phyloP scores from a whole-genome alignment of 1,140 invertebrate genomes.

The Drosophila watanabei region DNA sequence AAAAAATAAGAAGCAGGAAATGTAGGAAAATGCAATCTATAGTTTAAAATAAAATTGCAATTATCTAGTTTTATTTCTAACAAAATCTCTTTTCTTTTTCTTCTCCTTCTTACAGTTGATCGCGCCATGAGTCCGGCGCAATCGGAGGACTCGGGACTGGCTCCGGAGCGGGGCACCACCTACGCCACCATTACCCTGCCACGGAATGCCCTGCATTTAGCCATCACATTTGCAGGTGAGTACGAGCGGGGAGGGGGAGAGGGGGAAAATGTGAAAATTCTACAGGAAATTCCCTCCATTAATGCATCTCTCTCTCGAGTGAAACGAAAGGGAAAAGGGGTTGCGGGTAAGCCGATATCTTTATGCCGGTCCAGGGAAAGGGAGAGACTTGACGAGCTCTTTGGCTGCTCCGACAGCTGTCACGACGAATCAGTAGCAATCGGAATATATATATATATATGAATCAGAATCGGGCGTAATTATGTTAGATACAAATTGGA shows the following conservation, averaged over 20 bases:
- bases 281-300: conserved; percentile 1
- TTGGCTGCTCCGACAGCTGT: conserved; percentile 56
- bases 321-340: background rate
- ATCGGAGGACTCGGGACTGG: conserved; percentile 84
- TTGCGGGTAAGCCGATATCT: conserved; percentile 31
- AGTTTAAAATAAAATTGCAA: background rate
- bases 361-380: conserved; percentile 7
- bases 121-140: conserved; percentile 85
- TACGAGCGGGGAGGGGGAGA: background rate
- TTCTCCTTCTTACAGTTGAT: conserved; percentile 66
- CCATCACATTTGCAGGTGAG: conserved; percentile 85
- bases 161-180: conserved; percentile 84
- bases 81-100: conserved; percentile 2
- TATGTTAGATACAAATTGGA: conserved; percentile 38
- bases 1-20: background rate
- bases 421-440: conserved; percentile 44
- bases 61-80: background rate
- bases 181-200: conserved; percentile 85
- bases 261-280: background rate
- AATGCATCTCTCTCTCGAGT: conserved; percentile 25
- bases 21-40: background rate
- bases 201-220: conserved; percentile 79
- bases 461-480: conserved; percentile 7
- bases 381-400: conserved; percentile 7
- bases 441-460: conserved; percentile 13